Evolutionary conservation across 2,888 invertebrate species (phyloP), one percentile per base, ranked within the genome.

Genomic region (Platypus cylindrus): DNA sequence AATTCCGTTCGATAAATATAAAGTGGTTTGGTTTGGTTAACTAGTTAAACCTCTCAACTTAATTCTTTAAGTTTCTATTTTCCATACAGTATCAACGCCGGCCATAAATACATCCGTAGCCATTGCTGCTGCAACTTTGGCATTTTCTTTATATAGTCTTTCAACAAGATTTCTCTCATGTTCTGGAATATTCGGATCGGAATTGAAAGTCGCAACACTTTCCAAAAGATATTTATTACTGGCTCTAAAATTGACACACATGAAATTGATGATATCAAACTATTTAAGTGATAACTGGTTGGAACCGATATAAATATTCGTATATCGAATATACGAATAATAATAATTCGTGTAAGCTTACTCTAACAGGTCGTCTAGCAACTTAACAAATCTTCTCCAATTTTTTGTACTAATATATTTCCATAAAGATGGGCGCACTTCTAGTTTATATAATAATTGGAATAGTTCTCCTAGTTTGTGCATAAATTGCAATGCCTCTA

Each of bases 31-130:
- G n/a, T n/a, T n/a, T n/a, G n/a, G n/a, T n/a, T n/a, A n/a, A n/a
- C n/a, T n/a, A n/a, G n/a, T n/a, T n/a, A n/a, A n/a, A n/a, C n/a
- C n/a, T n/a, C n/a, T n/a, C n/a, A n/a, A n/a, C n/a, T n/a, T n/a
- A n/a, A n/a, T n/a, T n/a, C n/a, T n/a, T n/a, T n/a, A n/a, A n/a
- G n/a, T n/a, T n/a, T n/a, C n/a, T n/a, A n/a, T n/a, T n/a, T n/a
- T n/a, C n/a, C n/a, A n/a, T 60, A 84, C 79, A 34, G 80, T 79
- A 53, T 82, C 81, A 23, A 78, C 68, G 36, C 80, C 80, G 27
- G 77, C 79, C 29, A 71, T 59, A 16, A 81, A 49, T 72, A 80
- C 72, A 53, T 81, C 81, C 45, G 73, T 66, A 1, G 74, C 74
- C 72, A 79, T 77, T 45, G 73, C 67, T 16, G 70, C 51, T 1